Percentiles rank a stretch among this genome's conserved stretches.
Evolutionary conservation across 2,797 vertebrate genomes (phyloP).

Genomic region (Gambusia yucatana): DNA sequence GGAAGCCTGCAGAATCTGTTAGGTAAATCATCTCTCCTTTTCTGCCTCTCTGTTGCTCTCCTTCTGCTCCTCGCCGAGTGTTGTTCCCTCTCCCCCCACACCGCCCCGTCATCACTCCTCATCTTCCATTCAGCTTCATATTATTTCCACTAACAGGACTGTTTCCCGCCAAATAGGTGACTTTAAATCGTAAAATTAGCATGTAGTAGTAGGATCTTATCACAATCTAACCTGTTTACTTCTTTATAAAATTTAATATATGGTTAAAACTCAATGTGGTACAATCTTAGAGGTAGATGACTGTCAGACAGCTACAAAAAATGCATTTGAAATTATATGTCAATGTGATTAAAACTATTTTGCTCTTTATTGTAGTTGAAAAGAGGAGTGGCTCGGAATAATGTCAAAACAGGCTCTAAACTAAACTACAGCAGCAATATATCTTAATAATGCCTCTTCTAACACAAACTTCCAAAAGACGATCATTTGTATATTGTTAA

Average conservation of each 20-base stretch:
- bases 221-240: not conserved
- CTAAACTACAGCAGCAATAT: not conserved
- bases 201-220: not conserved
- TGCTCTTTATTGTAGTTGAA: not conserved
- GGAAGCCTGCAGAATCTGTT: conserved; percentile 82
- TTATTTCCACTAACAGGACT: conserved; percentile 17
- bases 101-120: conserved; percentile 59
- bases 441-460: not conserved
- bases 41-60: conserved; percentile 54
- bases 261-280: not conserved
- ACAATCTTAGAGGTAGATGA: not conserved
- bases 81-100: conserved; percentile 18
- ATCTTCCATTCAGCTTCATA: conserved; percentile 13
- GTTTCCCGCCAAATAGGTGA: not conserved
- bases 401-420: not conserved
- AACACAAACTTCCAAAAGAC: not conserved
- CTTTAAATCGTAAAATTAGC: conserved; percentile 11
- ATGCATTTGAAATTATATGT: not conserved
- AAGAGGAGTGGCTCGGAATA: not conserved
- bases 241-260: not conserved
- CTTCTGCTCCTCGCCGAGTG: conserved; percentile 48
- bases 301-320: not conserved
- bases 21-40: conserved; percentile 81
- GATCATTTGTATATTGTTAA: not conserved
- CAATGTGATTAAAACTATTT: not conserved